Evolutionary conservation across 2,113 vertebrate genomes (phyloP), one percentile per base, ranked within the genome.

Genomic region (Arenaria interpres): DNA sequence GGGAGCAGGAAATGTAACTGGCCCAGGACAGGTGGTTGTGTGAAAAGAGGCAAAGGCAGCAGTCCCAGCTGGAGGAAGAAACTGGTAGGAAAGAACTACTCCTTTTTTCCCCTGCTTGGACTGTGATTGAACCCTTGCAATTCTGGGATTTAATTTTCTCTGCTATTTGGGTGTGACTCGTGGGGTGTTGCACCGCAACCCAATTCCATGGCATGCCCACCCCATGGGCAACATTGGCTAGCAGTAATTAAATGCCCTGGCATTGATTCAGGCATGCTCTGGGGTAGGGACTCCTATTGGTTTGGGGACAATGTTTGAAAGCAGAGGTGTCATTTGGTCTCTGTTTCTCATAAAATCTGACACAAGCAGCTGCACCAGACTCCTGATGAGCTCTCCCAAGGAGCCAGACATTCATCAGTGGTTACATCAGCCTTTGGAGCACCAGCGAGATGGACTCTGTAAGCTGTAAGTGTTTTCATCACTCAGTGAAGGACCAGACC

Each of bases 311-410:
- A 92, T 94, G 7, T 67, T 95, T 84, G 92, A 88, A 66, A 76
- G 54, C 71, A 84, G 43, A 48, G 30, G 43, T 89, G 37, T 92
- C 77, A 74, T 88, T 73, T 88, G 86, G 69, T 83, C 76, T 97
- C 77, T 81, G 2, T 95, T 95, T 96, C 93, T 94, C 53, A 41
- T 66, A 78, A 78, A 97, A 89, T 56, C 69, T 92, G 93, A 95
- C 92, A 96, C 89, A 97, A 97, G 84, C 95, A 98, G 94, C 95
- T 96, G 95, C 85, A 93, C 60, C 71, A 85, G n/a, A 37, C 62
- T 54, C 28, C 53, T 71, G 54, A 59, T 63, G 79, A 96, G 57
- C 15, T 78, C 41, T 74, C 74, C 74, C 27, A 69, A 89, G 67
- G 86, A 85, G 95, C 84, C 92, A 90, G 63, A 67, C 85, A 89